Evolutionary conservation across 2,888 invertebrate genomes (phyloP).

Genomic region (Eumerus sabulonum): DNA sequence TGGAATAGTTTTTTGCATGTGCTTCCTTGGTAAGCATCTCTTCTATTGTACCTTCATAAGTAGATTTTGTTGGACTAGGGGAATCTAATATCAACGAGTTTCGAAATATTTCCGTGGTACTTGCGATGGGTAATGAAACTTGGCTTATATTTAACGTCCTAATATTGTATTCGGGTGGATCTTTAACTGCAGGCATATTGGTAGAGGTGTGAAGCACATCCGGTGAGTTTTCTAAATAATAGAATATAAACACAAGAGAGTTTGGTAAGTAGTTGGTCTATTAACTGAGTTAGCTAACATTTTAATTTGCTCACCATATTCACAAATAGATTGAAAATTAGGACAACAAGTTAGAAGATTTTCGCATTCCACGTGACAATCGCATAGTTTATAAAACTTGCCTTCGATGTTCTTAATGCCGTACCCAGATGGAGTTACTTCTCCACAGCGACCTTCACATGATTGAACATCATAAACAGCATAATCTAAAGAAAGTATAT

Average conservation of each 20-base stretch:
- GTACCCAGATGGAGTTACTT: conserved; percentile 41
- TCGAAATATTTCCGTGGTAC: not conserved
- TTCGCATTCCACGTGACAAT: conserved; percentile 82
- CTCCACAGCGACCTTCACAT: conserved; percentile 80
- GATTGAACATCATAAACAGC: conserved; percentile 79
- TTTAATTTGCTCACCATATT: conserved; percentile 71
- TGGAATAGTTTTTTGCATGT: no score
- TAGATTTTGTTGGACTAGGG: not conserved
- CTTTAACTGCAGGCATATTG: not conserved
- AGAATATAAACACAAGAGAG: no score
- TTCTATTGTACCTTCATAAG: not conserved
- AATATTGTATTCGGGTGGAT: not conserved
- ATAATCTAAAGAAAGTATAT: conserved; percentile 48
- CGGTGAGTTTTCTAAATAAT: no score
- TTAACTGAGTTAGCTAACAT: no score
- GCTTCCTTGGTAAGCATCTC: not conserved
- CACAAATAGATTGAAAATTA: conserved; percentile 83
- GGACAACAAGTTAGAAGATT: conserved; percentile 82
- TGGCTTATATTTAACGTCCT: not conserved
- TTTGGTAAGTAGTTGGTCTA: no score
- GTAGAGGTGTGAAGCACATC: not conserved
- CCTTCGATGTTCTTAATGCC: conserved; percentile 56
- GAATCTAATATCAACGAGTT: not conserved
- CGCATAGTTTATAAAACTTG: conserved; percentile 79
- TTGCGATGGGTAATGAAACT: not conserved